phyloP scores from a whole-genome alignment of 1,140 invertebrate species.

The Cydia amplana region DNA sequence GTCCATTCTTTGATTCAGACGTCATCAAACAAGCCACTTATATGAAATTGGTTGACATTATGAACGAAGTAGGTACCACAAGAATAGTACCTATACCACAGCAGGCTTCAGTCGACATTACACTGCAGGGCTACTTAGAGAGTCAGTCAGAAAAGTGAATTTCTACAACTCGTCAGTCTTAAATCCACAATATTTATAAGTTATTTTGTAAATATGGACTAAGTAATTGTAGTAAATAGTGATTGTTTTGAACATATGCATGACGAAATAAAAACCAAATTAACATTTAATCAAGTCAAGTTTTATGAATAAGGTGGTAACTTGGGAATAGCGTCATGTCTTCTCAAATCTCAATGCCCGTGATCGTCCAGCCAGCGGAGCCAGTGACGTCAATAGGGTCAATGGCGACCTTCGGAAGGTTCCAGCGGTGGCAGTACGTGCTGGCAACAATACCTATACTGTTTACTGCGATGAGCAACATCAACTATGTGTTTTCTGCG shows the following conservation, averaged over 20 bases:
- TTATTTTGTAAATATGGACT: too few relatives aligned
- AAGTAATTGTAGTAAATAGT: too few relatives aligned
- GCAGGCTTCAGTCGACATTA: not conserved
- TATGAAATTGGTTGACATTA: conserved; percentile 44
- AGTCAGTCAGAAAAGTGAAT: not conserved
- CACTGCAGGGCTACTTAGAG: not conserved
- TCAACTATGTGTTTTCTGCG: conserved; percentile 68
- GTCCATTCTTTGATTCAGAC: not conserved
- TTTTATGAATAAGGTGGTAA: too few relatives aligned
- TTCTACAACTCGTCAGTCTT: too few relatives aligned
- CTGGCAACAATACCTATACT: conserved; percentile 58
- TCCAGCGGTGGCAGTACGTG: conserved; percentile 62
- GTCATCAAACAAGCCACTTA: conserved; percentile 1
- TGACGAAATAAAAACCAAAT: too few relatives aligned
- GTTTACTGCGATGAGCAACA: conserved; percentile 63
- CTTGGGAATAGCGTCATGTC: not conserved
- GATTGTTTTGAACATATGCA: too few relatives aligned
- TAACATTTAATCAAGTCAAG: too few relatives aligned
- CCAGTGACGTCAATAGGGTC: conserved; percentile 40
- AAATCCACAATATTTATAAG: too few relatives aligned
- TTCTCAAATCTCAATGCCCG: not conserved
- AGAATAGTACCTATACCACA: conserved; percentile 35
- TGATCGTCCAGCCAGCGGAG: not conserved
- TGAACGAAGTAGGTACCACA: conserved; percentile 39
- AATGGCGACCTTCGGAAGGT: conserved; percentile 65